Percentiles rank a stretch among this genome's conserved stretches.
phyloP scores from a whole-genome alignment of 1,140 invertebrate genomes.

The Atta colombica region DNA sequence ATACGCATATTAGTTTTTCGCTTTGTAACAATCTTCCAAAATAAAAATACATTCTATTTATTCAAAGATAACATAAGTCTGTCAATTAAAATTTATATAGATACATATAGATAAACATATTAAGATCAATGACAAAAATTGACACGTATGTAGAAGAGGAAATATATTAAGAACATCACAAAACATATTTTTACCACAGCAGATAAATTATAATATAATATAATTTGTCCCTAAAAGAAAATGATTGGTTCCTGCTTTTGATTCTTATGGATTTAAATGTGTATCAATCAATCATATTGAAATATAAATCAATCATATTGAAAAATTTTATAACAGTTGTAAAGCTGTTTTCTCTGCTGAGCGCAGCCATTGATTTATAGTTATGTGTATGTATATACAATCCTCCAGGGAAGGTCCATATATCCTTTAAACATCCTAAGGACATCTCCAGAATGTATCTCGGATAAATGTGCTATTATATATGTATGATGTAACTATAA shows the following conservation, averaged over 20 bases:
- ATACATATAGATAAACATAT: neutral
- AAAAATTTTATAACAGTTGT: too few relatives aligned
- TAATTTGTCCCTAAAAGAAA: conserved; percentile 33
- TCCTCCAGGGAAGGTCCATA: too few relatives aligned
- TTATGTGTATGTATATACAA: neutral
- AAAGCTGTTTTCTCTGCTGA: too few relatives aligned
- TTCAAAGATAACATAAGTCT: neutral
- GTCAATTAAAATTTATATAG: neutral
- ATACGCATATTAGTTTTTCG: neutral
- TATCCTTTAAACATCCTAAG: too few relatives aligned
- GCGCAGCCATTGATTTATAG: too few relatives aligned
- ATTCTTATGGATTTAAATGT: too few relatives aligned
- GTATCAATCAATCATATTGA: too few relatives aligned
- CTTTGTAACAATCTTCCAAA: conserved; percentile 5
- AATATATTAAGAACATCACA: neutral
- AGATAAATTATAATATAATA: conserved; percentile 1
- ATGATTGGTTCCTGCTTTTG: too few relatives aligned
- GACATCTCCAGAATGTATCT: too few relatives aligned
- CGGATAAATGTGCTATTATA: too few relatives aligned
- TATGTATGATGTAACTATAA: neutral
- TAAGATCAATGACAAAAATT: neutral
- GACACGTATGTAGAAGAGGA: neutral
- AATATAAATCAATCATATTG: too few relatives aligned
- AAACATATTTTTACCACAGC: neutral
- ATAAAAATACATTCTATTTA: neutral